Percentiles rank a stretch among this genome's conserved stretches.
These are phyloP conservation scores for Spodoptera litura DNA, from an alignment of 1,140 invertebrate genomes.

Conservation along the genomic window DNA sequence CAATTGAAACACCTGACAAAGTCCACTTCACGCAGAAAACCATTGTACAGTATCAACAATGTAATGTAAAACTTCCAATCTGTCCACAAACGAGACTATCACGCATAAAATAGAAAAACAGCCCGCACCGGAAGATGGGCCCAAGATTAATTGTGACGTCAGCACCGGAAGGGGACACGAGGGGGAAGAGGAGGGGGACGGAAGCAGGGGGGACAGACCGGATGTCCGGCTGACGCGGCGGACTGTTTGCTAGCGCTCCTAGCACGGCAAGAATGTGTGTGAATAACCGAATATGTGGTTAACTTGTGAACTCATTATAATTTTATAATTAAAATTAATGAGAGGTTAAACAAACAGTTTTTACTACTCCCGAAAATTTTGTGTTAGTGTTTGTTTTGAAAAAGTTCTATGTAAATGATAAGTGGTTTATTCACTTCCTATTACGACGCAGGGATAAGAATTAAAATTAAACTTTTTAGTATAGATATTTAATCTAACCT, in stretches of 20 bases:
- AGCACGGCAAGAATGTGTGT: conserved; percentile 33
- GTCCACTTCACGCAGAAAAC: no score
- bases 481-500: no score
- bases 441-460: no score
- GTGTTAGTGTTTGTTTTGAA: no score
- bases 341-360: no score
- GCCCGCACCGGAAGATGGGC: conserved; percentile 65
- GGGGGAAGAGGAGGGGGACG: conserved; percentile 43
- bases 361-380: no score
- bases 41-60: no score
- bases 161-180: conserved; percentile 48
- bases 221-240: conserved; percentile 57
- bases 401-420: no score
- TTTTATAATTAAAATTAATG: neutral
- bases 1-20: neutral
- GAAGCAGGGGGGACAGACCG: conserved; percentile 55
- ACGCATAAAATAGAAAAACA: conserved; percentile 60
- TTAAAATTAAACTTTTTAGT: no score
- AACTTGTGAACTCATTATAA: neutral
- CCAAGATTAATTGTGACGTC: conserved; percentile 76
- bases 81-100: conserved; percentile 22
- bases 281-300: conserved; percentile 12
- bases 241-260: conserved; percentile 44
- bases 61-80: conserved; percentile 19
- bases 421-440: no score